A percentile compares a stretch with the other conserved stretches of the same genome.
Conservation (phyloP, 1,140 invertebrate species). For the Ridgeia piscesae region DNA sequence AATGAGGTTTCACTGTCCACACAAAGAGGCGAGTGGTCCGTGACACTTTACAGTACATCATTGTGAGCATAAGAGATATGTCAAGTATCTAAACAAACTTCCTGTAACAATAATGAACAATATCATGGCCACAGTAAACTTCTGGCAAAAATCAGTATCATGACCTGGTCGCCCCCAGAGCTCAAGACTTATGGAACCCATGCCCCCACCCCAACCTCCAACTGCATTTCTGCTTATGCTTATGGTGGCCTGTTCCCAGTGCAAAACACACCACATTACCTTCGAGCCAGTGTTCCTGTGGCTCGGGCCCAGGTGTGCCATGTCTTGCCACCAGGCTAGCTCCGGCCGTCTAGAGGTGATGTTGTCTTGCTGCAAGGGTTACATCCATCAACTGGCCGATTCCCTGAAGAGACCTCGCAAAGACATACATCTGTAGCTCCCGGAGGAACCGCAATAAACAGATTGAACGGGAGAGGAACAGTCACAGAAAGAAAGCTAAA, state of each 20-base stretch:
- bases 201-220: background rate
- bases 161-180: background rate
- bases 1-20: too few relatives aligned
- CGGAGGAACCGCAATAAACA: background rate
- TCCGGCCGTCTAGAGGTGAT: background rate
- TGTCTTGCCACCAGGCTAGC: background rate
- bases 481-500: background rate
- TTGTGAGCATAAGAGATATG: too few relatives aligned
- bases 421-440: background rate
- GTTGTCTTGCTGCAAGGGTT: background rate
- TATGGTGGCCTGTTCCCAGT: background rate
- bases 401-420: background rate
- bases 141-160: too few relatives aligned
- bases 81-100: too few relatives aligned
- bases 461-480: background rate
- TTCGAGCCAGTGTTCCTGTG: background rate
- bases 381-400: background rate
- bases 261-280: background rate
- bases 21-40: too few relatives aligned
- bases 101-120: too few relatives aligned
- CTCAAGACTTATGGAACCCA: background rate
- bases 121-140: too few relatives aligned
- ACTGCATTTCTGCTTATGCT: background rate
- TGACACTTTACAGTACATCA: too few relatives aligned
- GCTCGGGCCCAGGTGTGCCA: background rate